These are phyloP conservation scores for Hemiscyllium ocellatum DNA, from an alignment of 2,113 vertebrate species.

Conservation along the genomic window DNA sequence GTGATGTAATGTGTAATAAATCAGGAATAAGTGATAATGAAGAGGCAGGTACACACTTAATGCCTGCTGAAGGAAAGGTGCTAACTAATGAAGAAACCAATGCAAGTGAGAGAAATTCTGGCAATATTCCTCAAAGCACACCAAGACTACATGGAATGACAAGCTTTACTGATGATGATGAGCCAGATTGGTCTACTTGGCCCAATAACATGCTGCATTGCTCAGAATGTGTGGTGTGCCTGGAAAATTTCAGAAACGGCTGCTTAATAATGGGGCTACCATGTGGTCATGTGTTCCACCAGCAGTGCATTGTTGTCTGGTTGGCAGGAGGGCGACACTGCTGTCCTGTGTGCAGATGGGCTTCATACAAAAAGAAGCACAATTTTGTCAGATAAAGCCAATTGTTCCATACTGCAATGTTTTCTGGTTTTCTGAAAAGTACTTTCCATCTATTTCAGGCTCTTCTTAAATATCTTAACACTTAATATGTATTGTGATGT, in stretches of 20 bases:
- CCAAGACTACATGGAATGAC: constrained; percentile 44
- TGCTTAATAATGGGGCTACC: constrained; percentile 85
- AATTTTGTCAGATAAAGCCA: constrained; percentile 52
- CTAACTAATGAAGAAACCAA: constrained; percentile 43
- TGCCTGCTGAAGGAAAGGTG: not conserved
- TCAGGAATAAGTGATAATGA: constrained; percentile 48
- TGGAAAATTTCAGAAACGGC: constrained; percentile 77
- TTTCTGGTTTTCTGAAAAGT: constrained; percentile 50
- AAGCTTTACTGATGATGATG: constrained; percentile 42
- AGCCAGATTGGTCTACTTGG: constrained; percentile 77
- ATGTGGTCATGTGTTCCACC: constrained; percentile 91
- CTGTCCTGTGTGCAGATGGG: constrained; percentile 92
- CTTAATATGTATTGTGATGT: constrained; percentile 68
- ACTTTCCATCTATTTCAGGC: constrained; percentile 44
- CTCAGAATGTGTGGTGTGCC: constrained; percentile 91
- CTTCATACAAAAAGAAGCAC: constrained; percentile 86
- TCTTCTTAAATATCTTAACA: constrained; percentile 60
- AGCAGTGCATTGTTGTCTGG: constrained; percentile 91
- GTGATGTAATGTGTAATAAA: constrained; percentile 41
- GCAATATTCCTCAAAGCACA: constrained; percentile 20
- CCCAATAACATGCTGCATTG: constrained; percentile 72
- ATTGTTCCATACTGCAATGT: constrained; percentile 46
- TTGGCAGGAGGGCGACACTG: constrained; percentile 80
- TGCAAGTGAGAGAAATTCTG: constrained; percentile 44
- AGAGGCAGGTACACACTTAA: constrained; percentile 24